Evolutionary conservation across 1,140 invertebrate genomes (phyloP).

Genomic region (Drosophila orena): DNA sequence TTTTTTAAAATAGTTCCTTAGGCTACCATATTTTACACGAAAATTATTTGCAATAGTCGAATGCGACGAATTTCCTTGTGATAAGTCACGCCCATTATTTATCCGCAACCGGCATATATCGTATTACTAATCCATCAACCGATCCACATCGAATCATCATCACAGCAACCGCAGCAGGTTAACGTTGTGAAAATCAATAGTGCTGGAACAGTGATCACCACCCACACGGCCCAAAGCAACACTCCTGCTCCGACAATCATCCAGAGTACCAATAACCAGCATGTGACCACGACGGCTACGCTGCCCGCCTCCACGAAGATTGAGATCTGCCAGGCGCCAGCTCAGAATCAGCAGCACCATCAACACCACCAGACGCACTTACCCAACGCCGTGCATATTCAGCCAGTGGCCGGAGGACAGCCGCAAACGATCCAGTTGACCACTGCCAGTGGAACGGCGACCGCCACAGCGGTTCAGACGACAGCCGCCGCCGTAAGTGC

Average conservation of each 20-base stretch:
- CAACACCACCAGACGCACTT: conserved; percentile 38
- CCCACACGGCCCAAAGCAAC: conserved; percentile 75
- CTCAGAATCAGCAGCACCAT: conserved; percentile 62
- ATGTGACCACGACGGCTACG: conserved; percentile 81
- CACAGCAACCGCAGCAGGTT: conserved; percentile 85
- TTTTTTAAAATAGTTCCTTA: no score
- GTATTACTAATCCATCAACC: conserved; percentile 25
- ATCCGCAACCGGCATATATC: conserved; percentile 9
- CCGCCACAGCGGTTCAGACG: conserved; percentile 82
- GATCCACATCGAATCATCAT: conserved; percentile 8
- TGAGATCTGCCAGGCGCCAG: conserved; percentile 77
- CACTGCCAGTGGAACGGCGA: conserved; percentile 71
- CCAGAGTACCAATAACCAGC: conserved; percentile 83
- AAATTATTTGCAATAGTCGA: no score
- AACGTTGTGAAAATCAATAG: conserved; percentile 84
- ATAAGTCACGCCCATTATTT: conserved; percentile 3
- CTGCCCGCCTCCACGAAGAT: conserved; percentile 82
- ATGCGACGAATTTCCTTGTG: neutral
- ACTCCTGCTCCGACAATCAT: conserved; percentile 78
- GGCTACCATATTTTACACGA: no score
- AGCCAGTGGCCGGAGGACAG: conserved; percentile 56
- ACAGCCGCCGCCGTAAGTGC: conserved; percentile 82
- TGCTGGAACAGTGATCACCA: conserved; percentile 81
- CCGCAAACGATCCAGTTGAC: conserved; percentile 71
- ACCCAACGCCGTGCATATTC: conserved; percentile 62